Conservation (phyloP, 2,113 vertebrate genomes). For the Coracopsis vasa region DNA sequence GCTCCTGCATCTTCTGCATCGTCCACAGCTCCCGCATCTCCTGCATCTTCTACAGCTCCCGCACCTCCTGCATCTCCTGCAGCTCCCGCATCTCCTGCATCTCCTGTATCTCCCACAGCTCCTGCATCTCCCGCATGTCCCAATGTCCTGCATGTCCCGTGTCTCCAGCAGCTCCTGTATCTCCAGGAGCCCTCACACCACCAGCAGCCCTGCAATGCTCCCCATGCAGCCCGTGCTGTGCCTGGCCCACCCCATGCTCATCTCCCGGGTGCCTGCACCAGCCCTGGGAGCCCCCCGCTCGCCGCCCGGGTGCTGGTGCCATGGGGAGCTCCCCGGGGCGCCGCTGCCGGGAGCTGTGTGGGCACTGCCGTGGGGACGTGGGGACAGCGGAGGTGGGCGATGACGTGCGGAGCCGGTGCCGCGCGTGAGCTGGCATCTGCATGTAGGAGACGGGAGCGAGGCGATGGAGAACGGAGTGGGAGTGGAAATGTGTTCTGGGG, state of each 20-base stretch:
- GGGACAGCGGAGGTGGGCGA: constrained; percentile 25
- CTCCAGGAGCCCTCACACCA: neutral
- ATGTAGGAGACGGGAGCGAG: neutral
- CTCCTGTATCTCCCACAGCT: neutral
- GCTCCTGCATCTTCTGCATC: neutral
- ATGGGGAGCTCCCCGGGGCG: neutral
- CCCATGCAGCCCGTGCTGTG: neutral
- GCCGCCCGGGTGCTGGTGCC: fast-evolving
- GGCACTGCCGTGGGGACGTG: neutral
- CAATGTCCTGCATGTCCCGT: fast-evolving
- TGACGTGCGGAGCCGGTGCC: constrained; percentile 15
- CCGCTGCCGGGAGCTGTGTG: neutral
- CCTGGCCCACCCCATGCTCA: neutral
- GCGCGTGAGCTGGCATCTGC: constrained; percentile 35
- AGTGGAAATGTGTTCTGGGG: neutral
- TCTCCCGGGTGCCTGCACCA: fast-evolving
- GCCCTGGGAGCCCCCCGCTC: neutral
- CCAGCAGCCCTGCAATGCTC: neutral
- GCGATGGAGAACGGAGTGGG: neutral
- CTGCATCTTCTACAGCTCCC: too few relatives aligned
- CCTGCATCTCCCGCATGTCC: neutral
- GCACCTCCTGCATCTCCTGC: neutral
- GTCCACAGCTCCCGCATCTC: neutral
- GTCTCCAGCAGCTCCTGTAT: neutral
- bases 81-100: neutral